Percentiles rank a stretch among this genome's conserved stretches.
Evolutionary conservation across 2,888 invertebrate genomes (phyloP).

Genomic region (Diplolepis rosae): DNA sequence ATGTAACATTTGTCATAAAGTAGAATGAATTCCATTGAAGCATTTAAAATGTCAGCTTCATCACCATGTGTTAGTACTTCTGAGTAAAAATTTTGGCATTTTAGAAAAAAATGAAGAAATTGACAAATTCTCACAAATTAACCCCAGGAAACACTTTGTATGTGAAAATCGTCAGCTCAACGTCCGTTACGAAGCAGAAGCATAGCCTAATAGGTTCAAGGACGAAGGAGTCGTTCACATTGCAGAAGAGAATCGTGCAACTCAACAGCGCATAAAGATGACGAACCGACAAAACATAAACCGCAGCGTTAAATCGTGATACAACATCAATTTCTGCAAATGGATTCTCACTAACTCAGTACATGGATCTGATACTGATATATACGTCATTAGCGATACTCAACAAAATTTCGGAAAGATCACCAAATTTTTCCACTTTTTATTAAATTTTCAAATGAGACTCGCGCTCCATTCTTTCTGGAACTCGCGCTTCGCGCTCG

Average conservation of each 20-base stretch:
- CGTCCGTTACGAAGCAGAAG: conserved; percentile 50
- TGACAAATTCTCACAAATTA: conserved; percentile 5
- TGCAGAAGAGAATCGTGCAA: conserved; percentile 49
- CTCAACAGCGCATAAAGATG: conserved; percentile 52
- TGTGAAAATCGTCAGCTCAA: conserved; percentile 27
- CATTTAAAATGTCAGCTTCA: too few species aligned
- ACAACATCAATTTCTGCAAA: conserved; percentile 15
- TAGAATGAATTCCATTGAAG: too few species aligned
- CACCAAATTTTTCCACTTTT: too few species aligned
- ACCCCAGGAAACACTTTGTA: conserved; percentile 18
- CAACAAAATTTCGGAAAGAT: too few species aligned
- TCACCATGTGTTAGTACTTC: too few species aligned
- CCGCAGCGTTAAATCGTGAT: conserved; percentile 42
- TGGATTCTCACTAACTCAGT: conserved; percentile 18
- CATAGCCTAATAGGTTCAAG: conserved; percentile 59
- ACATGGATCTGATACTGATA: conserved; percentile 22
- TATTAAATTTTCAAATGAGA: too few species aligned
- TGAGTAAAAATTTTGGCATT: neutral
- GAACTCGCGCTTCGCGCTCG: too few species aligned
- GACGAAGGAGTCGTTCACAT: conserved; percentile 58
- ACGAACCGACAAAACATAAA: conserved; percentile 51
- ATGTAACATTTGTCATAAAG: too few species aligned
- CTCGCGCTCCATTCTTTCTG: too few species aligned
- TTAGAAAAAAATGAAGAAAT: neutral
- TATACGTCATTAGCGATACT: neutral